A percentile compares a stretch with the other conserved stretches of the same genome.
phyloP scores from a whole-genome alignment of 2,888 invertebrate genomes.

The Coleophora flavipennella region DNA sequence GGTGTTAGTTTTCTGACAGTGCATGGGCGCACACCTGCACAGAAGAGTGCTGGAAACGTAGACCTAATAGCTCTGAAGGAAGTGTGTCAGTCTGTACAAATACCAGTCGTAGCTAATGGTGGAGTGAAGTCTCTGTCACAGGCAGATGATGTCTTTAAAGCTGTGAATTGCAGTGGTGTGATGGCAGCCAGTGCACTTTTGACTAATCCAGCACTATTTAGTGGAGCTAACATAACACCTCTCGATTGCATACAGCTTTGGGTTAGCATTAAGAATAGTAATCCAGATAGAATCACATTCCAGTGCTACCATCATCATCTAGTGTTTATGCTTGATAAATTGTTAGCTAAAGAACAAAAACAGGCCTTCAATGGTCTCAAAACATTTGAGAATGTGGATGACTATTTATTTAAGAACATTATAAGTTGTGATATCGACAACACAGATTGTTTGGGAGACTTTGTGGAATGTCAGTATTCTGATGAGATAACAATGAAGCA shows the following conservation, averaged over 20 bases:
- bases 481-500: slow-evolving; percentile 55
- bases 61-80: slow-evolving; percentile 80
- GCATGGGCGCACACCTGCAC: slow-evolving; percentile 91
- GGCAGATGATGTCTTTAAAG: slow-evolving; percentile 76
- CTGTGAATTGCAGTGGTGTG: slow-evolving; percentile 84
- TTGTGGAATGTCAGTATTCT: slow-evolving; percentile 48
- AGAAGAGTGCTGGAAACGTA: slow-evolving; percentile 82
- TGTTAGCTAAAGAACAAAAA: slow-evolving; percentile 81
- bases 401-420: slow-evolving; percentile 77
- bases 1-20: slow-evolving; percentile 92
- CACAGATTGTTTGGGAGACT: slow-evolving; percentile 31
- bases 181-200: slow-evolving; percentile 95
- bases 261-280: slow-evolving; percentile 78
- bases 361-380: slow-evolving; percentile 84
- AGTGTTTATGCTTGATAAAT: slow-evolving; percentile 93
- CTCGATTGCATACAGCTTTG: slow-evolving; percentile 85
- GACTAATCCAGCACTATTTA: slow-evolving; percentile 91
- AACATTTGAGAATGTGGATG: slow-evolving; percentile 77
- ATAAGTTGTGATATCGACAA: slow-evolving; percentile 37
- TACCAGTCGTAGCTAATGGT: slow-evolving; percentile 96
- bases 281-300: slow-evolving; percentile 78
- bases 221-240: slow-evolving; percentile 80
- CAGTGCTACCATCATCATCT: slow-evolving; percentile 96
- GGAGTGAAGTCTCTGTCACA: slow-evolving; percentile 84
- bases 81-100: slow-evolving; percentile 77